Percentiles rank a stretch among this genome's conserved stretches.
These are phyloP conservation scores for Chrysolina haemoptera DNA, from an alignment of 2,888 invertebrate species.

Conservation along the genomic window DNA sequence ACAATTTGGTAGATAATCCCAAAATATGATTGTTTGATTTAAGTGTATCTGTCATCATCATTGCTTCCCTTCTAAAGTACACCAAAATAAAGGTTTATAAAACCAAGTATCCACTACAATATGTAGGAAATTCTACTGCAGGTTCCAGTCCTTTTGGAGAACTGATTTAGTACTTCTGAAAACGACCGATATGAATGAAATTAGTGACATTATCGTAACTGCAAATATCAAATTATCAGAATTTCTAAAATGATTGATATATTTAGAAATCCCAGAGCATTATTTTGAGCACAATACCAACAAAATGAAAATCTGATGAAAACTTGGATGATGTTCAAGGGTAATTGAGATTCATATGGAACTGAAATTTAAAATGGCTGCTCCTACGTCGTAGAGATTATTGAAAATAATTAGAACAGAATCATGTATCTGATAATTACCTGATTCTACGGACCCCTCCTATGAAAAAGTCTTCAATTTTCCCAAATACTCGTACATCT, in stretches of 20 bases:
- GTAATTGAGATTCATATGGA: conserved; percentile 42
- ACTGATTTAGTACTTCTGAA: conserved; percentile 51
- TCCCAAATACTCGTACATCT: conserved; percentile 19
- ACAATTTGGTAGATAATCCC: conserved; percentile 77
- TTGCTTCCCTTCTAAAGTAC: conserved; percentile 53
- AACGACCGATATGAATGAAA: neutral
- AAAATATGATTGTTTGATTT: conserved; percentile 78
- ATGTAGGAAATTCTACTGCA: conserved; percentile 62
- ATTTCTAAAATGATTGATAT: neutral
- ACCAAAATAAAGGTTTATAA: conserved; percentile 66
- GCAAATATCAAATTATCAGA: no score
- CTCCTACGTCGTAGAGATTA: conserved; percentile 41
- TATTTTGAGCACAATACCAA: neutral
- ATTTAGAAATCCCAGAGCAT: neutral
- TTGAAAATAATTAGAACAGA: neutral
- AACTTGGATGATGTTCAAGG: conserved; percentile 39
- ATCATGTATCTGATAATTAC: conserved; percentile 26
- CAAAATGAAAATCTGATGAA: neutral
- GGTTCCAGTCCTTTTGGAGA: conserved; percentile 45
- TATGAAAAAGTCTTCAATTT: conserved; percentile 21
- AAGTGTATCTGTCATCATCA: conserved; percentile 84
- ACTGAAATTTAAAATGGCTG: conserved; percentile 55
- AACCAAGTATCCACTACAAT: conserved; percentile 68
- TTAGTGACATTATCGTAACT: neutral
- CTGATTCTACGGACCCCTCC: conserved; percentile 10